Evolutionary conservation across 2,888 invertebrate genomes (phyloP).

Genomic region (Sceliomorpha sp.): DNA sequence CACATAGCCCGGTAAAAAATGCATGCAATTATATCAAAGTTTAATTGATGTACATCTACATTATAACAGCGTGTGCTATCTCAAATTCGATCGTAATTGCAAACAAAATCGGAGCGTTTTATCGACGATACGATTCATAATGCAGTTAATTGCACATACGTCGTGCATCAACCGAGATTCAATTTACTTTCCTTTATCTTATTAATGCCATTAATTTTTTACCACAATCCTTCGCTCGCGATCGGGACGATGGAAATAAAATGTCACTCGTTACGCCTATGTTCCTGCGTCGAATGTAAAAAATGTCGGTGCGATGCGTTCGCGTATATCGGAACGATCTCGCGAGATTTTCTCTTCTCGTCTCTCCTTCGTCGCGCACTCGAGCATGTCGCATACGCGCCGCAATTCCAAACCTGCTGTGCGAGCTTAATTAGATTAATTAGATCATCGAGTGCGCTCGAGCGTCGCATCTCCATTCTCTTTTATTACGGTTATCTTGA

Average conservation of each 20-base stretch:
- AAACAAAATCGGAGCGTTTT: slow-evolving; percentile 23
- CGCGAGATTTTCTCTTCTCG: slow-evolving; percentile 17
- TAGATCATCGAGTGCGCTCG: slow-evolving; percentile 64
- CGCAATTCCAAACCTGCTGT: slow-evolving; percentile 57
- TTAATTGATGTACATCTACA: too few relatives aligned
- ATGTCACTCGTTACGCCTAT: slow-evolving; percentile 3
- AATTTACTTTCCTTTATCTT: slow-evolving; percentile 32
- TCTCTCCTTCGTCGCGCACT: slow-evolving; percentile 41
- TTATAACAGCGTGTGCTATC: too few relatives aligned
- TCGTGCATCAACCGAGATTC: slow-evolving; percentile 38
- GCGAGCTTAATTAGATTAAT: slow-evolving; percentile 75
- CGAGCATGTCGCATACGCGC: slow-evolving; percentile 52
- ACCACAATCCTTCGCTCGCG: slow-evolving; percentile 12
- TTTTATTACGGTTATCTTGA: slow-evolving; percentile 42
- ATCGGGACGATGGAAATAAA: slow-evolving; percentile 17
- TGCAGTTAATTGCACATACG: slow-evolving; percentile 31
- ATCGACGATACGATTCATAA: slow-evolving; percentile 24
- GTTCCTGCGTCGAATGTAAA: not conserved
- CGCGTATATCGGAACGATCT: slow-evolving; percentile 23
- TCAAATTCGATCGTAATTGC: too few relatives aligned
- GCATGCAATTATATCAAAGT: too few relatives aligned
- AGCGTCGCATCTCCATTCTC: slow-evolving; percentile 43
- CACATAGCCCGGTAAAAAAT: too few relatives aligned
- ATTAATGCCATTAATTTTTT: slow-evolving; percentile 29
- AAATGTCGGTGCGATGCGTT: slow-evolving; percentile 27